A percentile compares a stretch with the other conserved stretches of the same genome.
These are phyloP conservation scores for Elysia crispata DNA, from an alignment of 2,888 invertebrate genomes.

Conservation along the genomic window DNA sequence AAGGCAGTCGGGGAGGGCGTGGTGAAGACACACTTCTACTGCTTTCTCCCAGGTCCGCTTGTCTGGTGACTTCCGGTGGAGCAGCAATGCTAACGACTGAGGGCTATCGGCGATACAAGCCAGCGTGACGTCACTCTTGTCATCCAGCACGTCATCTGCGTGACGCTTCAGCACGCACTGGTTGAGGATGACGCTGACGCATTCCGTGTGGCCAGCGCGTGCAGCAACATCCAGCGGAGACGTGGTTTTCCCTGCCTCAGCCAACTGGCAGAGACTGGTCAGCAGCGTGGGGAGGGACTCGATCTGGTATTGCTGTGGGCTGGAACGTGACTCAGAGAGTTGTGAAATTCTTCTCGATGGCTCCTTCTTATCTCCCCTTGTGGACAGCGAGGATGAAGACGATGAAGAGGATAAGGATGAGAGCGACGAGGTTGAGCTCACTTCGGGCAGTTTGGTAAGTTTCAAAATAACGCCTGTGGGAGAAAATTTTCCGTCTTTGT, in stretches of 20 bases:
- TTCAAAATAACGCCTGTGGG: neutral
- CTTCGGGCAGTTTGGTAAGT: neutral
- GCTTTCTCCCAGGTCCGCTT: constrained; percentile 61
- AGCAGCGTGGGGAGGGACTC: constrained; percentile 1
- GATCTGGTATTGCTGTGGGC: constrained; percentile 14
- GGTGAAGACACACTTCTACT: constrained; percentile 59
- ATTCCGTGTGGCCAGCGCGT: constrained; percentile 57
- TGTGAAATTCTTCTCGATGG: neutral
- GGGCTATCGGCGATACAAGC: constrained; percentile 64
- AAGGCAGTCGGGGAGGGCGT: constrained; percentile 63
- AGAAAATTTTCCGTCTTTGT: neutral
- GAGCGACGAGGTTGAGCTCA: neutral
- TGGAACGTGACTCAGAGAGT: neutral
- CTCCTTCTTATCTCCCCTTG: neutral
- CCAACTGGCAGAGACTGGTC: neutral
- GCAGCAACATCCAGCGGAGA: constrained; percentile 70
- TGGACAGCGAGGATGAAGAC: constrained; percentile 5
- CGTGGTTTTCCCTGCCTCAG: constrained; percentile 33
- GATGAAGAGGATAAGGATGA: constrained; percentile 6
- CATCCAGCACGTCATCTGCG: constrained; percentile 53
- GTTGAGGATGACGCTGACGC: constrained; percentile 64
- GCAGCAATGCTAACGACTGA: constrained; percentile 58
- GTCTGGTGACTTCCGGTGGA: constrained; percentile 43
- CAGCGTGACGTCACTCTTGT: constrained; percentile 60
- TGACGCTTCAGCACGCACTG: constrained; percentile 58